phyloP scores from a whole-genome alignment of 2,797 vertebrate genomes.

The Clarias platycephalus region DNA sequence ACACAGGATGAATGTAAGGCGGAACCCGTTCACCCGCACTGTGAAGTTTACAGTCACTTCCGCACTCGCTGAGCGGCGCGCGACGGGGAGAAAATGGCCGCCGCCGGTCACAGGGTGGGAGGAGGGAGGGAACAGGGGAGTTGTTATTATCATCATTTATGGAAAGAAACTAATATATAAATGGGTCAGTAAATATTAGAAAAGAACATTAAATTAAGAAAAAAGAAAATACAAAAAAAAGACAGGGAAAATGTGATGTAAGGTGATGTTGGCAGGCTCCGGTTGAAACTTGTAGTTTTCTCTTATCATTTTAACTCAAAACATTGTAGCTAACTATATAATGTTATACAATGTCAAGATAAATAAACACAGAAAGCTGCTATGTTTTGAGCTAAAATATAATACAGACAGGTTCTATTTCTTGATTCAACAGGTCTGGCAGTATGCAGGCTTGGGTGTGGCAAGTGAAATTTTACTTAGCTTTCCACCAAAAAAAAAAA shows the following conservation, averaged over 20 bases:
- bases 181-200: neutral
- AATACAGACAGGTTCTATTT: too few species aligned
- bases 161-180: neutral
- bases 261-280: neutral
- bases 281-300: neutral
- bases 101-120: constrained; percentile 19
- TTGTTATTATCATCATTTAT: neutral
- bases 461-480: too few species aligned
- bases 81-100: constrained; percentile 42
- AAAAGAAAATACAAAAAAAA: neutral
- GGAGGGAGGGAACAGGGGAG: neutral
- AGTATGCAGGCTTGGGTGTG: too few species aligned
- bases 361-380: too few species aligned
- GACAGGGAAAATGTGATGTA: neutral
- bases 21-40: constrained; percentile 72
- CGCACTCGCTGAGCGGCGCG: constrained; percentile 62
- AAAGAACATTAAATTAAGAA: neutral
- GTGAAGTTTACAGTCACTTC: constrained; percentile 70
- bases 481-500: too few species aligned
- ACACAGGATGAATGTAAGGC: constrained; percentile 73
- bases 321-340: too few species aligned
- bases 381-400: too few species aligned
- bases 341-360: too few species aligned
- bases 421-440: too few species aligned
- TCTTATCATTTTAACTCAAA: neutral